A percentile compares a stretch with the other conserved stretches of the same genome.
These are phyloP conservation scores for Trachelus tabidus DNA, from an alignment of 2,888 invertebrate genomes.

Conservation along the genomic window DNA sequence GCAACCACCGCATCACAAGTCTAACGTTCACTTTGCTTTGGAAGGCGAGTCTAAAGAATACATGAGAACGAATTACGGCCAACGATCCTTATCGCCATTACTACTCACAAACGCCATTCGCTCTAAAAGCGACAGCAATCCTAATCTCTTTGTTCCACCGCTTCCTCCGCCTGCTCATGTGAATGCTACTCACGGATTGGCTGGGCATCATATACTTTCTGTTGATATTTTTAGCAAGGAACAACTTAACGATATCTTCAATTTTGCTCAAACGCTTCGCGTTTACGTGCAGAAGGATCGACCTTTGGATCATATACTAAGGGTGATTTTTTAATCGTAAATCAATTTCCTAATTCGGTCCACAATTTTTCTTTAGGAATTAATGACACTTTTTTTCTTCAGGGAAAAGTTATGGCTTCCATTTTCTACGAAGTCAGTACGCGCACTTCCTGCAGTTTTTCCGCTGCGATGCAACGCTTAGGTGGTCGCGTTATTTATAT, in stretches of 20 bases:
- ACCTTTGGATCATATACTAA: conserved; percentile 84
- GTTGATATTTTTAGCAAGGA: conserved; percentile 91
- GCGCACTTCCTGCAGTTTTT: conserved; percentile 94
- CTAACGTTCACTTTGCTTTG: conserved; percentile 47
- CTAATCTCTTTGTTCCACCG: conserved; percentile 47
- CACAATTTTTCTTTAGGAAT: background rate
- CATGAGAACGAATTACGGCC: conserved; percentile 48
- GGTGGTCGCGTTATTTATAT: conserved; percentile 94
- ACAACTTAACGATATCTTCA: conserved; percentile 91
- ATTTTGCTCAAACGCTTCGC: conserved; percentile 90
- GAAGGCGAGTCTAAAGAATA: conserved; percentile 40
- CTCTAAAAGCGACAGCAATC: conserved; percentile 59
- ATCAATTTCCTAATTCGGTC: conserved; percentile 6
- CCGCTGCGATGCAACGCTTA: conserved; percentile 95
- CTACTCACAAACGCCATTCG: conserved; percentile 43
- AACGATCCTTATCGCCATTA: conserved; percentile 52
- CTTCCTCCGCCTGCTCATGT: conserved; percentile 32
- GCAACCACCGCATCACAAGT: conserved; percentile 40
- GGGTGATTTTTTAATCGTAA: conserved; percentile 62
- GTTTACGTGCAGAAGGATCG: conserved; percentile 86
- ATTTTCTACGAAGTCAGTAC: conserved; percentile 99
- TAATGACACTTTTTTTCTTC: conserved; percentile 21
- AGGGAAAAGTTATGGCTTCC: conserved; percentile 94
- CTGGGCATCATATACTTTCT: conserved; percentile 84
- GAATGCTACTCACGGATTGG: conserved; percentile 67